phyloP scores from a whole-genome alignment of 2,888 invertebrate genomes.

The Listrodromus nycthemerus region DNA sequence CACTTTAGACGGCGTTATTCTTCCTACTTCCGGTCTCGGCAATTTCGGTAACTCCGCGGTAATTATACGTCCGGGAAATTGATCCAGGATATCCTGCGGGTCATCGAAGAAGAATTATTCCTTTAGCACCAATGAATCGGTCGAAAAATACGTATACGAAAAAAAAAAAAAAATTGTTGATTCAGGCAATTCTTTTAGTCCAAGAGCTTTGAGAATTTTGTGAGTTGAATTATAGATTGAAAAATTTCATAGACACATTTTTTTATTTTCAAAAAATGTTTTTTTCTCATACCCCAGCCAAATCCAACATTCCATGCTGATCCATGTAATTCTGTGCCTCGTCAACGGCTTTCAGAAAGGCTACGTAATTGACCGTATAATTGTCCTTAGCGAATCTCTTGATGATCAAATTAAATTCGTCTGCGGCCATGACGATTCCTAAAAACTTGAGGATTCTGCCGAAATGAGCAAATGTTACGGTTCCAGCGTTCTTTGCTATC shows the following conservation, averaged over 20 bases:
- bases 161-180: slow-evolving; percentile 9
- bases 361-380: slow-evolving; percentile 92
- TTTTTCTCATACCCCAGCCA: slow-evolving; percentile 85
- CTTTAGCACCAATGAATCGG: not conserved
- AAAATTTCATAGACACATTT: not conserved
- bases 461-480: slow-evolving; percentile 92
- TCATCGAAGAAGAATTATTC: not conserved
- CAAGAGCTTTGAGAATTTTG: too few relatives aligned
- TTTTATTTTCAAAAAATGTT: slow-evolving; percentile 22
- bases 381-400: slow-evolving; percentile 91
- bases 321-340: slow-evolving; percentile 88
- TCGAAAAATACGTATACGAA: not conserved
- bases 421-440: slow-evolving; percentile 88
- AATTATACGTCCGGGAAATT: slow-evolving; percentile 88
- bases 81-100: slow-evolving; percentile 85
- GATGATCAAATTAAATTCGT: slow-evolving; percentile 90
- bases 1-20: slow-evolving; percentile 85
- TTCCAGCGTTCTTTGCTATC: slow-evolving; percentile 91
- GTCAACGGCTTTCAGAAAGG: slow-evolving; percentile 89
- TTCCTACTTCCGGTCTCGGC: slow-evolving; percentile 88
- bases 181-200: too few relatives aligned
- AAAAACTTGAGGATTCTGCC: slow-evolving; percentile 90
- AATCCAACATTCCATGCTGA: slow-evolving; percentile 85
- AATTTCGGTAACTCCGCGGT: slow-evolving; percentile 90
- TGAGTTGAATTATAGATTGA: too few relatives aligned